Base-by-base conservation (phyloP, 2,113 vertebrate species). In the Ctenomys sociabilis region DNA sequence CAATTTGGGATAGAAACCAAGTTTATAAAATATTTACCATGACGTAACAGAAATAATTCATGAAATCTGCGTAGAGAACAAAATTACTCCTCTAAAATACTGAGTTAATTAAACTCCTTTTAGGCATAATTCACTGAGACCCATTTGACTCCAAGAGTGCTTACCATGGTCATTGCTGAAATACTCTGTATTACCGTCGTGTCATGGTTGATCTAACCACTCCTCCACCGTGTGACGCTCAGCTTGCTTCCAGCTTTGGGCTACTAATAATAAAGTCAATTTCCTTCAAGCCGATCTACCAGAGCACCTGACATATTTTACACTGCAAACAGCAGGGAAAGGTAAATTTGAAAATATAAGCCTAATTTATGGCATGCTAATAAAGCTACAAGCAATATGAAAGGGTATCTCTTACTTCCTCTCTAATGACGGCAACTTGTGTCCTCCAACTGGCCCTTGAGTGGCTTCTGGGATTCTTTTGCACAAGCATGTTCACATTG, bases 1-100 rank as follows among this genome's bases (percentile, higher is more conserved):
- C 12, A 37, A 28, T 43, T 91, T 95, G 32, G 7, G 72, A 72
- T 64, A 88, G 37, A 88, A 92, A 37, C 7, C 13, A 91, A 91
- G 64, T 81, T 8, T 88, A 26, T 88, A 90, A 88, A 70, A 85
- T 91, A 85, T 54, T 91, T 81, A 91, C 30, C 30, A 80, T 35
- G 87, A 85, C 24, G 5, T 40, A 83, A 64, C 2, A 35, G 81
- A 77, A 95, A 28, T 24, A 14, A 66, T 24, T 81, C 24, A 37
- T 88, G 43, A 52, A 17, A 61, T 45, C 19, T 93, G 11, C 73
- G 49, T 28, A 30, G 64, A 83, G 59, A 57, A 88, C 91, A 78
- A 75, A 68, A 73, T 52, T 9, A 30, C 30, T 59, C 26, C 64
- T 22, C 26, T 24, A 64, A 75, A 92, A 16, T 61, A 7, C 17